Conservation (phyloP, 2,113 vertebrate species). For the Callospermophilus lateralis region DNA sequence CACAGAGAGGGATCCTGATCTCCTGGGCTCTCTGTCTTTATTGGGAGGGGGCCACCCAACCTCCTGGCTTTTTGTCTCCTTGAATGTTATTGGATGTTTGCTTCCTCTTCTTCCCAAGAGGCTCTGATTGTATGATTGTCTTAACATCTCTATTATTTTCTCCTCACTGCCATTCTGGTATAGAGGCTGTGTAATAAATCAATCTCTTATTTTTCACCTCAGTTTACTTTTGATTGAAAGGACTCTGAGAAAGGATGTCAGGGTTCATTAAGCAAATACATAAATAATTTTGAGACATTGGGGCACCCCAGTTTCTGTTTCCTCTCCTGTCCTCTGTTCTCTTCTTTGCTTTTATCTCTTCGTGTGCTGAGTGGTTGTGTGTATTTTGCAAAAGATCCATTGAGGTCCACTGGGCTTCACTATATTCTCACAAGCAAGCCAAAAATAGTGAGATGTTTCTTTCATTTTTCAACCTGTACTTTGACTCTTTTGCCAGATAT, state of each 20-base stretch:
- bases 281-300: background rate
- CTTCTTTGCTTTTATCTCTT: background rate
- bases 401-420: background rate
- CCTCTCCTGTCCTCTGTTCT: fast-evolving
- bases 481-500: background rate
- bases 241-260: background rate
- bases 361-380: background rate
- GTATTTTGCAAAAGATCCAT: background rate
- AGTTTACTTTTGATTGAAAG: background rate
- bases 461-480: background rate
- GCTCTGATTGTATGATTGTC: background rate
- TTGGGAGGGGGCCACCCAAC: background rate
- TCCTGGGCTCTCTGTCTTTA: background rate
- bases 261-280: background rate
- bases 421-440: background rate
- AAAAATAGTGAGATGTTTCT: background rate
- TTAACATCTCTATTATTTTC: constrained; percentile 9
- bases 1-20: background rate
- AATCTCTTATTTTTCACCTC: background rate
- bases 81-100: background rate
- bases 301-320: too few relatives aligned
- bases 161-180: background rate
- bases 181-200: background rate
- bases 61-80: background rate
- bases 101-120: background rate